These are phyloP conservation scores for Drosophila sucinea DNA, from an alignment of 1,140 invertebrate genomes.

Conservation along the genomic window DNA sequence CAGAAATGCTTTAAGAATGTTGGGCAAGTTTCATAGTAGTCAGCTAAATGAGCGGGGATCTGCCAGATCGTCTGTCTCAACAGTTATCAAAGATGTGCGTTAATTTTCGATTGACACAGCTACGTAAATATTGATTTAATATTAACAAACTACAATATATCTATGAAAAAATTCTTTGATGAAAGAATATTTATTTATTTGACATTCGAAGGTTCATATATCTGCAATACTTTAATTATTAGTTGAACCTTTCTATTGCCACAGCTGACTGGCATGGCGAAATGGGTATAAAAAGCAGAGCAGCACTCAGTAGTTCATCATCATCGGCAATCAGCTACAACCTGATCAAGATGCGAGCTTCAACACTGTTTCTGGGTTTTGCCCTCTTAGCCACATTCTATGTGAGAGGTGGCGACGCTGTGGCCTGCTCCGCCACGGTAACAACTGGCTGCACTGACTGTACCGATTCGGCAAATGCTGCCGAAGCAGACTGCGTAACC, in stretches of 20 bases:
- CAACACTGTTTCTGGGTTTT: background rate
- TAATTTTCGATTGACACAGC: background rate
- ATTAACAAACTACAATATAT: background rate
- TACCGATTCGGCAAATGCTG: background rate
- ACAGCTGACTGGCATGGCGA: background rate
- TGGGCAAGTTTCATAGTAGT: background rate
- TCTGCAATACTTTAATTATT: background rate
- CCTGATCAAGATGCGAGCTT: conserved; percentile 21
- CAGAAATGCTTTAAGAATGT: background rate
- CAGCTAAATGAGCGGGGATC: background rate
- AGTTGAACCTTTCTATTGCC: background rate
- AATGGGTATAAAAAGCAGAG: background rate
- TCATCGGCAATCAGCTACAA: conserved; percentile 12
- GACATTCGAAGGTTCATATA: background rate
- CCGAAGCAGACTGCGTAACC: conserved; percentile 23
- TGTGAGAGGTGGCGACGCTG: conserved; percentile 31
- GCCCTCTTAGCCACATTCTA: conserved; percentile 23
- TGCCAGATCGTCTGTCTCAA: background rate
- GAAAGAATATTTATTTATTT: background rate
- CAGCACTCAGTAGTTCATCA: background rate
- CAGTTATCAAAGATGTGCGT: conserved; percentile 1
- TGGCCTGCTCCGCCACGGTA: conserved; percentile 32
- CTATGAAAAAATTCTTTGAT: background rate
- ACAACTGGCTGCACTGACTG: conserved; percentile 30
- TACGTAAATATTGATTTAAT: background rate